Base-by-base conservation (phyloP, 2,113 vertebrate species). In the Orycteropus afer region DNA sequence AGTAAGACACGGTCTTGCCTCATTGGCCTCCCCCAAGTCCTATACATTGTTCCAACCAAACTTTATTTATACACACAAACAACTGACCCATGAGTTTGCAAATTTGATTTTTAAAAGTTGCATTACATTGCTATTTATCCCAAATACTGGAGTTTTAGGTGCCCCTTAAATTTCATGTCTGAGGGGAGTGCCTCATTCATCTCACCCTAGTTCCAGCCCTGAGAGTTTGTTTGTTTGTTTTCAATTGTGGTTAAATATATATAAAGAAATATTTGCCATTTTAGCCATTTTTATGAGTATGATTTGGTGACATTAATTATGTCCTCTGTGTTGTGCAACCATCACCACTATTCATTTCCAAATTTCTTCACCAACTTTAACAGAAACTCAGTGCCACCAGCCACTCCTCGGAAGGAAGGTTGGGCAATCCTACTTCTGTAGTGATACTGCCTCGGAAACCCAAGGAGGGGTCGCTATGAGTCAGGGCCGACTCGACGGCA, bases 1-100 rank as follows among this genome's bases (percentile, higher is more conserved):
- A 95, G 90, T 84, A 67, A 88, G 74, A 67, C 18, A 86, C 15
- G 7, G 7, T 69, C 27, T 65, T 78, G 76, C 45, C 65, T 91
- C 10, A 34, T 3, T 37, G 59, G 61, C 3, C n/a, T 86, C 29
- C 78, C 85, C 27, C 55, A 20, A 42, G 18, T 92, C n/a, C n/a
- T 20, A n/a, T 69, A 8, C 37, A 59, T 88, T 25, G 22, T 89
- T 91, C 51, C 29, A 79, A 89, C 51, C 74, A 95, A 86, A 42
- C 18, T 74, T 87, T 79, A 87, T 71, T 69, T 71, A 85, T n/a
- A 85, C 81, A 94, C 90, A 73, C 7, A 92, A 45, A 22, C 4
- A 15, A 29, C 8, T 91, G 61, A 40, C n/a, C 9, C 47, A 76
- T 0, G 57, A 25, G 51, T 89, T 80, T 78, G 32, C 17, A 57